Conservation (phyloP, 2,113 vertebrate species). For the Ptilonorhynchus violaceus region DNA sequence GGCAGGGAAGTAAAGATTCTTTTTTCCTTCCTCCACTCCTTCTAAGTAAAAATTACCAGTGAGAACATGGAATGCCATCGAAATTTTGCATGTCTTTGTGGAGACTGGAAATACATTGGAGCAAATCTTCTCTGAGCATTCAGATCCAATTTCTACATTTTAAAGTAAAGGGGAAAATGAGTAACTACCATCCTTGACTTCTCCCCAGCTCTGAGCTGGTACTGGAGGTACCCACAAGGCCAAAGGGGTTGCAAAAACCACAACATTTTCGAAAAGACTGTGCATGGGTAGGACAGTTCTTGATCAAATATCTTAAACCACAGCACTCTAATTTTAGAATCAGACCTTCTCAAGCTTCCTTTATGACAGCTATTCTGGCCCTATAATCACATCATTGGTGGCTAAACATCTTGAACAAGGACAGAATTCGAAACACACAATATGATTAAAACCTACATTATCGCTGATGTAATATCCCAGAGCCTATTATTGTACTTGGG, state of each 20-base stretch:
- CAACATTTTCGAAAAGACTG: background rate
- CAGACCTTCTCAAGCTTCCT: constrained; percentile 32
- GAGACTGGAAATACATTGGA: background rate
- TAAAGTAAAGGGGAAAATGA: background rate
- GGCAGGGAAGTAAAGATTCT: background rate
- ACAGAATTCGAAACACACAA: constrained; percentile 46
- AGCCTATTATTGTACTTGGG: constrained; percentile 26
- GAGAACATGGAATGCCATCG: background rate
- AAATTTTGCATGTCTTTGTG: background rate
- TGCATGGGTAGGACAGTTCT: background rate
- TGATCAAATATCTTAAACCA: background rate
- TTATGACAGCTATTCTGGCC: constrained; percentile 31
- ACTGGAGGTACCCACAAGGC: background rate
- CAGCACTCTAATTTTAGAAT: constrained; percentile 41
- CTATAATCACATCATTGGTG: constrained; percentile 49
- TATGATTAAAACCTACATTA: constrained; percentile 58
- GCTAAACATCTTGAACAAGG: constrained; percentile 43
- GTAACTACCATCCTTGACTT: background rate
- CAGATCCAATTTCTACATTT: background rate
- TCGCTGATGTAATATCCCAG: constrained; percentile 50
- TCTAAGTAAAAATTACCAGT: background rate
- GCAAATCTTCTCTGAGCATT: background rate
- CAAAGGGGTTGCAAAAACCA: background rate
- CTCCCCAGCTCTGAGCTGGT: background rate
- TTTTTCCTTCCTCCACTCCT: background rate